Percentiles rank a stretch among this genome's conserved stretches.
Conservation (phyloP, 2,888 invertebrate species). For the Agrotis puta region DNA sequence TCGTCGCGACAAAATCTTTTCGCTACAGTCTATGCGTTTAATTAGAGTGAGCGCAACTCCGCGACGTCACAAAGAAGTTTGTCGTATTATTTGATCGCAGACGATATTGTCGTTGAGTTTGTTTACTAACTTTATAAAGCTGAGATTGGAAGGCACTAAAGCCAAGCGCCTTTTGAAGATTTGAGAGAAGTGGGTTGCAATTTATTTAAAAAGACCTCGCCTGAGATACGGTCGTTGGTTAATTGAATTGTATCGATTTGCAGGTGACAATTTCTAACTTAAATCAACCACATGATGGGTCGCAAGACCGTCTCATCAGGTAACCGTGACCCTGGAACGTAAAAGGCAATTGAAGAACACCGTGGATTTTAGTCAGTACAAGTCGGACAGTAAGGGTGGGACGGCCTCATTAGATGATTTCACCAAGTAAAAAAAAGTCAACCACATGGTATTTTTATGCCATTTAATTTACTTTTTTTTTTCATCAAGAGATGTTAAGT, state of each 20-base stretch:
- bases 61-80: slow-evolving; percentile 50
- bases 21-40: slow-evolving; percentile 55
- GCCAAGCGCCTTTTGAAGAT: slow-evolving; percentile 20
- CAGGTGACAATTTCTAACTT: neutral
- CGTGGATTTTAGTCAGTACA: too few relatives aligned
- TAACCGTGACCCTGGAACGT: too few relatives aligned
- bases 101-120: slow-evolving; percentile 51
- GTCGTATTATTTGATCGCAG: slow-evolving; percentile 51
- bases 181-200: slow-evolving; percentile 17
- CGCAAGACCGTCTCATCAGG: too few relatives aligned
- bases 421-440: too few relatives aligned
- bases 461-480: neutral
- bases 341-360: too few relatives aligned
- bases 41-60: slow-evolving; percentile 59
- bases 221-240: neutral
- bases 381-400: too few relatives aligned
- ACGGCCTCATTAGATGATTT: too few relatives aligned
- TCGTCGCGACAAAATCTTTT: slow-evolving; percentile 78
- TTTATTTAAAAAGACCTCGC: slow-evolving; percentile 10
- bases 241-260: neutral
- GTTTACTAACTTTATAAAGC: slow-evolving; percentile 51
- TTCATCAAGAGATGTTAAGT: neutral
- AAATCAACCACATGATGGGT: neutral
- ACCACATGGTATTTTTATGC: too few relatives aligned
- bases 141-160: slow-evolving; percentile 27